phyloP scores from a whole-genome alignment of 1,140 invertebrate genomes.

The Nixonia krombeini region DNA sequence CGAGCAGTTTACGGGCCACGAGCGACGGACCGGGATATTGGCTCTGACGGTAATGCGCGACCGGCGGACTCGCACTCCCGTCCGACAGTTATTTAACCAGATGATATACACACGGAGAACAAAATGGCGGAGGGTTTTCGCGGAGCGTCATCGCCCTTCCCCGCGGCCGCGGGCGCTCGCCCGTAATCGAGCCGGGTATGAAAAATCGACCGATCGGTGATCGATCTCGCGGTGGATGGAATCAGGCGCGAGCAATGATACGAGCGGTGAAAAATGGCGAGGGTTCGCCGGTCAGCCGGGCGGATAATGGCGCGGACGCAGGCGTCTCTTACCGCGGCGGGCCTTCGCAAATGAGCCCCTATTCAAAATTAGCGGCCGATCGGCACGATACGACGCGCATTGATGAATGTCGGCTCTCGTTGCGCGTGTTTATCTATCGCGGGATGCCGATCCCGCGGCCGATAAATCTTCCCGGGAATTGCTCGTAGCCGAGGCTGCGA shows the following conservation, averaged over 20 bases:
- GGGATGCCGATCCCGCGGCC: conserved; percentile 11
- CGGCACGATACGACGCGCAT: background rate
- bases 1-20: conserved; percentile 15
- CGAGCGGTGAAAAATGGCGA: background rate
- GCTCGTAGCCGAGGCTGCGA: background rate
- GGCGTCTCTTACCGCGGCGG: background rate
- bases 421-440: conserved; percentile 10
- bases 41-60: conserved; percentile 6
- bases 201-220: too few relatives aligned
- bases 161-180: too few relatives aligned
- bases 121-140: too few relatives aligned
- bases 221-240: too few relatives aligned
- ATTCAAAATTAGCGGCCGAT: conserved; percentile 39
- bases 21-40: background rate
- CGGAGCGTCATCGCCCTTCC: too few relatives aligned
- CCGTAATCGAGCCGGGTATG: too few relatives aligned
- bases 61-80: background rate
- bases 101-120: background rate
- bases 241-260: too few relatives aligned
- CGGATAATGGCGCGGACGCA: background rate
- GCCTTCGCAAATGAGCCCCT: conserved; percentile 21
- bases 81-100: background rate
- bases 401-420: conserved; percentile 20
- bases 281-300: background rate
- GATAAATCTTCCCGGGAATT: background rate